These are phyloP conservation scores for Argynnis bischoffii DNA, from an alignment of 2,888 invertebrate species.

Conservation along the genomic window DNA sequence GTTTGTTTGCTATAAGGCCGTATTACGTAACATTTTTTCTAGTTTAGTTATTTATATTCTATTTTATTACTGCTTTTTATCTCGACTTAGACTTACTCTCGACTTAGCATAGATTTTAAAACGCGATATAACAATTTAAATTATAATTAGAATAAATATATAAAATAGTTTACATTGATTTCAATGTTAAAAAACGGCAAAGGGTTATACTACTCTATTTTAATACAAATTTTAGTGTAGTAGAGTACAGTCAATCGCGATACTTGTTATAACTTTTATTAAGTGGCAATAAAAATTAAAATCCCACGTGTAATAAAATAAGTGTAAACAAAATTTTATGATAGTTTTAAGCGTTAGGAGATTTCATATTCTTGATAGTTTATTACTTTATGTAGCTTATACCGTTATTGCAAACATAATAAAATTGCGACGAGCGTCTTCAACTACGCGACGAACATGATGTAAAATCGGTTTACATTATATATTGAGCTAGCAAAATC, in stretches of 20 bases:
- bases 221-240: no score
- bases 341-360: conserved; percentile 33
- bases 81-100: no score
- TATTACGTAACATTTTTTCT: no score
- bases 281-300: conserved; percentile 18
- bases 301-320: conserved; percentile 30
- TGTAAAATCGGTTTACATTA: conserved; percentile 24
- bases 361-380: conserved; percentile 38
- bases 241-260: neutral
- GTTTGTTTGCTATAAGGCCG: neutral
- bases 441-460: conserved; percentile 26
- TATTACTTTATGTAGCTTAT: conserved; percentile 41
- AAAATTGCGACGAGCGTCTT: conserved; percentile 28
- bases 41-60: no score
- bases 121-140: no score
- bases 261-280: conserved; percentile 17
- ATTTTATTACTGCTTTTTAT: no score
- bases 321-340: conserved; percentile 33
- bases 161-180: no score
- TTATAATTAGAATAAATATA: no score
- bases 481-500: no score
- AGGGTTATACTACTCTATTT: no score
- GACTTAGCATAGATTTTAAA: no score
- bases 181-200: no score
- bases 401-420: conserved; percentile 33